Base-by-base conservation (phyloP, 2,113 vertebrate species). In the Potamarius usumacintae region DNA sequence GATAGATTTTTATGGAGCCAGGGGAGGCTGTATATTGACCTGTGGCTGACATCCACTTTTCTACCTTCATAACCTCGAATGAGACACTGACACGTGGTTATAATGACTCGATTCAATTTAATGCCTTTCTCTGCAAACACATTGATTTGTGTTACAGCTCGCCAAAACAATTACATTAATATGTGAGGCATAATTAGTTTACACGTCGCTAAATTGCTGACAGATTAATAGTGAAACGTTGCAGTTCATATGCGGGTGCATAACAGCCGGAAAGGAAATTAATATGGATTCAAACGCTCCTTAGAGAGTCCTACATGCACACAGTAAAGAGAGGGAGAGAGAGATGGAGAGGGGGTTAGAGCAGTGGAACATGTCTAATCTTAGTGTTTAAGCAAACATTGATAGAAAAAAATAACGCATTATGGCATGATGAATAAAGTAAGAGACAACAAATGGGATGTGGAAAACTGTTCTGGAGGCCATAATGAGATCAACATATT, bases 121-220 rank as follows among this genome's bases (percentile, higher is more conserved):
- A 96, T 93, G 85, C 94, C 92, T 96, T 96, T 96, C 96, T 96
- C 95, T 95, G 95, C 96, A 97, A 98, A 97, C 95, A 96, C 96
- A 99, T 98, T 95, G 98, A 99, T 98, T 99, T 94, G 94, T 93
- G 91, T 97, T 97, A 97, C 96, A 96, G 95, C 96, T 97, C 96
- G 94, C 94, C 94, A 92, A 97, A 97, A 96, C 95, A 96, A 98
- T 98, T 97, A 97, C 96, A 98, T 99, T 97, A 99, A 99, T 99
- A 99, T 97, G 96, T 97, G 96, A 85, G 93, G 96, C 96, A 97
- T 97, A 99, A 99, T 99, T 99, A 98, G 97, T 98, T 99, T 99
- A 97, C 97, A 98, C 97, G 96, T 99, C 98, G 98, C 97, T 99
- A 98, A 99, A 99, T 99, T 99, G 99, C 98, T 97, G 97, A 97